Evolutionary conservation across 2,888 invertebrate genomes (phyloP), one percentile per base, ranked within the genome.

Genomic region (Villa cingulata): DNA sequence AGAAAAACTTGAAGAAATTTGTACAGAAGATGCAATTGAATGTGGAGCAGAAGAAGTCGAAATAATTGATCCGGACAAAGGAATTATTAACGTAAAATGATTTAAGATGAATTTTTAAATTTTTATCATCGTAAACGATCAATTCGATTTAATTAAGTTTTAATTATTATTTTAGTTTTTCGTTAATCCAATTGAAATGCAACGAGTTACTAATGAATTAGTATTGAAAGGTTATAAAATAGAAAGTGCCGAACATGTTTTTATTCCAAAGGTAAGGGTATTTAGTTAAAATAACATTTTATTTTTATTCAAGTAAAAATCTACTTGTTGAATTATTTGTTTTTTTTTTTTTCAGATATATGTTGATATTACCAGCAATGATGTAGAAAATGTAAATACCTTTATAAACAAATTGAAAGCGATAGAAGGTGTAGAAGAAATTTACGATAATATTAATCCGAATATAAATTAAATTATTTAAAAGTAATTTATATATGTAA

Each of bases 11-110:
- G 60, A 77, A 29, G 79, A 82, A 54, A 58, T 64, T 37, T 78
- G 76, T 3, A 74, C 75, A 1, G 78, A 78, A 23, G 74, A 80
- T 66, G 85, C 83, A 0, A 83, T 85, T 53, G 73, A 74, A 55
- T 70, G 72, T 18, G 81, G 78, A 1, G 82, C 82, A 1, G 81
- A 83, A 63, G 83, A 84, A 52, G 78, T 83, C 4, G 70, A 72
- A 57, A 59, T 76, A 46, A 49, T 71, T 2, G 66, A 73, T 39
- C 61, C 65, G 2, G 58, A 65, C 4, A 65, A 63, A 27, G 62
- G 63, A 37, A 12, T 46, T 14, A 59, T 67, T 0, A 62, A 63
- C 49, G 66, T 65, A 52, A 51, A 53, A 54, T 23, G 23, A 23
- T 23, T 7, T n/a, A n/a, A n/a, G n/a, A 23, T 6, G 23, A 23